Conservation (phyloP, 2,797 vertebrate genomes). For the Eulemur mongoz region DNA sequence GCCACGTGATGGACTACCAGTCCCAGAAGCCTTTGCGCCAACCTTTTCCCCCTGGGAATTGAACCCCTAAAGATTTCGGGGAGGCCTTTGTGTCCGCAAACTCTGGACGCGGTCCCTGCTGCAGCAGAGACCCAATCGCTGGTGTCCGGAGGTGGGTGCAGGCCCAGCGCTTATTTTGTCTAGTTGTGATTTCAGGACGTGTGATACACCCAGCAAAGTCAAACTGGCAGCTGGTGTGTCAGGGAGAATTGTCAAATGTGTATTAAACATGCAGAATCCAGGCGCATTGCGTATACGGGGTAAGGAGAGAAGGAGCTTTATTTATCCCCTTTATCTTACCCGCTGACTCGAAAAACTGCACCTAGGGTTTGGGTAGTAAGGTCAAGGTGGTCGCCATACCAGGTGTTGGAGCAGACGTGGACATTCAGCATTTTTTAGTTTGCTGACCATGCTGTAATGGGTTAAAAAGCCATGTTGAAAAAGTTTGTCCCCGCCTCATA, state of each 20-base stretch:
- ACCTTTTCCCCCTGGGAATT: neutral
- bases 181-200: neutral
- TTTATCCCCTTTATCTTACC: neutral
- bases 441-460: neutral
- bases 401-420: neutral
- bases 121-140: neutral
- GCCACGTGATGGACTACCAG: neutral
- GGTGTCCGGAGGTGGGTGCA: neutral
- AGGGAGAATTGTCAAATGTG: neutral
- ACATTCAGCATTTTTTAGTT: neutral
- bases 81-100: neutral
- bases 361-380: neutral
- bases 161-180: no score
- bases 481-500: neutral
- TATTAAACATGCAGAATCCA: neutral
- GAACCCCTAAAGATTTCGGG: neutral
- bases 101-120: no score
- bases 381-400: neutral
- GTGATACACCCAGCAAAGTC: neutral
- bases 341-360: neutral
- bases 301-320: neutral
- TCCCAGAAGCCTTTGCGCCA: neutral
- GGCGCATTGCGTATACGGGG: neutral
- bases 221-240: no score
- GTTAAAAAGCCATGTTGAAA: neutral